A percentile compares a stretch with the other conserved stretches of the same genome.
phyloP scores from a whole-genome alignment of 2,113 vertebrate genomes.

The Corvus moneduloides region DNA sequence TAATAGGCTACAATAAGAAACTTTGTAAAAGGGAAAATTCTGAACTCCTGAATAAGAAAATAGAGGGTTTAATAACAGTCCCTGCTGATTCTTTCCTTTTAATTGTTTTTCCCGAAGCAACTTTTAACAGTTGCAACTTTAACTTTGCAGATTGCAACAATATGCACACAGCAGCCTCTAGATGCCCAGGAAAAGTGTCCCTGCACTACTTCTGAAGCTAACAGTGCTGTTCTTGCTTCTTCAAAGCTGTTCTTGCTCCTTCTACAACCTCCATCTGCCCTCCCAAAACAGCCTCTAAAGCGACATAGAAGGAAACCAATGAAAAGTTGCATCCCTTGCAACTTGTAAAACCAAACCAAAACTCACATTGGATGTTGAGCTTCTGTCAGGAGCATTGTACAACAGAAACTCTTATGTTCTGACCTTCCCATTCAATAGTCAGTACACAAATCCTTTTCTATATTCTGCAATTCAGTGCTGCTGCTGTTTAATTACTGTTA shows the following conservation, averaged over 20 bases:
- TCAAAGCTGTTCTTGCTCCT: background rate
- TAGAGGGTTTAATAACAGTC: background rate
- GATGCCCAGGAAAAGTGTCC: background rate
- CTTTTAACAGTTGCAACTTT: background rate
- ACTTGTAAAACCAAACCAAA: background rate
- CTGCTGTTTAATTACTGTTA: background rate
- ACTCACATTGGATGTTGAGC: background rate
- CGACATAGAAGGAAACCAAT: rapidly evolving
- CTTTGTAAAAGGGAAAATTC: background rate
- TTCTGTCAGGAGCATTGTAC: background rate
- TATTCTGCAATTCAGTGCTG: background rate
- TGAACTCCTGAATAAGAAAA: background rate
- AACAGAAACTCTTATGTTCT: background rate
- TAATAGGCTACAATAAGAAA: background rate
- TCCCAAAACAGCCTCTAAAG: background rate
- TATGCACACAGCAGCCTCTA: background rate
- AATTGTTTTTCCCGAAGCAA: background rate
- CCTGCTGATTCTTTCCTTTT: background rate
- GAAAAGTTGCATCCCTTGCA: background rate
- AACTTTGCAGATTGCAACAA: background rate
- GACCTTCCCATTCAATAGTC: background rate
- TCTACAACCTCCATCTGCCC: background rate
- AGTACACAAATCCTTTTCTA: background rate
- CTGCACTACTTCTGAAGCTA: background rate
- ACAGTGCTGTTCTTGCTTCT: background rate